Base-by-base conservation (phyloP, 2,888 invertebrate species). In the Bugula neritina region DNA sequence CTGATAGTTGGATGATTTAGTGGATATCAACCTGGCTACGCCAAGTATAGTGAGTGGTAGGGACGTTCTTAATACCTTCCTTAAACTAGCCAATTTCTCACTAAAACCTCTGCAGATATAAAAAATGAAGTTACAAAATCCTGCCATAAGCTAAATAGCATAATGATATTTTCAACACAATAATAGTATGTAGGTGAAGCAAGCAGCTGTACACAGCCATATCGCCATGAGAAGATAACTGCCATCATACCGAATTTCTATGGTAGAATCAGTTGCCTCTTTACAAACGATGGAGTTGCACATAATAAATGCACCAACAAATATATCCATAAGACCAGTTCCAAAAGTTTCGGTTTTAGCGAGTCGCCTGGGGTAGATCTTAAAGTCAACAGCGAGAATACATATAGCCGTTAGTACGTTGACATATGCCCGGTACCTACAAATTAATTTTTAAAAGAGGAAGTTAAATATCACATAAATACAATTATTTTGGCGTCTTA, bases 321-420 rank as follows among this genome's bases (percentile, higher is more conserved):
- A 98, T 13, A 91, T 88, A 81, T 99, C 99, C 99, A 99, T 99
- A 34, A 95, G 73, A 5, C 85, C 83, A 83, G 81, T 93, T 0
- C 97, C 96, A 85, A 88, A 92, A 0, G 84, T 87, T 80, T 92
- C 91, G 0, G 94, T 93, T 85, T 99, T 99, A 0, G 92, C 91
- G 83, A 92, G 91, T 77, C 89, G 86, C 69, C 91, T 85, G 0
- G 97, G 96, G 82, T 94, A 98, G 71, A 90, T 86, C 69, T 86
- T 86, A 81, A 99, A 99, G 84, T 99, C 99, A 0, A 99, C 94
- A 0, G 94, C 98, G 73, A 98, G 85, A 76, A 99, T 97, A 75
- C 91, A 91, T 72, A 92, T 75, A 17, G 80, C 80, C 58, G 82
- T 81, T n/a, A 76, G 76, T 5, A 81, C 55, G 71, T 79, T 78